Base-by-base conservation (phyloP, 2,797 vertebrate species). In the Sciurus vulgaris region DNA sequence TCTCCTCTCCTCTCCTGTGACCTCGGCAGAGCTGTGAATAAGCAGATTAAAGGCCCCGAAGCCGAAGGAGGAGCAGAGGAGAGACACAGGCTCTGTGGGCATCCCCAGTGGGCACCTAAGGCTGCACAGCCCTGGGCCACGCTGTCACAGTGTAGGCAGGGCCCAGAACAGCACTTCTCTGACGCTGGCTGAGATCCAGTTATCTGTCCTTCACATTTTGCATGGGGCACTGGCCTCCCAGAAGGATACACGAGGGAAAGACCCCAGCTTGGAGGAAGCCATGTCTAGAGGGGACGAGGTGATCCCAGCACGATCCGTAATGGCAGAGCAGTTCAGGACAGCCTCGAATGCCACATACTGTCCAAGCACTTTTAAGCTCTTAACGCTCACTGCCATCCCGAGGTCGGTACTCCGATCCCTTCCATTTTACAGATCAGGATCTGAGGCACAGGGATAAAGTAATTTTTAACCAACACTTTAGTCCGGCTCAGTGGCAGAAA, bases 21-120 rank as follows among this genome's bases (percentile, higher is more conserved):
- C 72, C 41, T 47, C 3, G 11, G 33, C 0, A 2, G 49, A 51
- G 14, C 24, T 33, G 0, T 0, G 0, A 54, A 33, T 26, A 7
- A 49, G 14, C n/a, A 13, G n/a, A 1, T 5, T 1, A 24, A 0
- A 38, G 30, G 22, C 14, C 51, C 26, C 0, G 0, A 13, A 38
- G 10, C 7, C 0, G 2, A 79, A 41, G 79, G 65, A 8, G 26
- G 17, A 12, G 30, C 35, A 10, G 74, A 26, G 67, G 38, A 2
- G 3, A 14, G 56, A 44, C 22, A 2, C 3, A 10, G 63, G 49
- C 9, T 28, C 89, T 17, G 9, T 2, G 8, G 33, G 44, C 44
- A 7, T 35, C 74, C 24, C 26, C 7, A 0, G 86, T 22, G 20
- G 41, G 26, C 61, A 17, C 35, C 74, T 1, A 0, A 11, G 24